Base-by-base conservation (phyloP, 2,797 vertebrate genomes). In the Alcedo quadribrachys region DNA sequence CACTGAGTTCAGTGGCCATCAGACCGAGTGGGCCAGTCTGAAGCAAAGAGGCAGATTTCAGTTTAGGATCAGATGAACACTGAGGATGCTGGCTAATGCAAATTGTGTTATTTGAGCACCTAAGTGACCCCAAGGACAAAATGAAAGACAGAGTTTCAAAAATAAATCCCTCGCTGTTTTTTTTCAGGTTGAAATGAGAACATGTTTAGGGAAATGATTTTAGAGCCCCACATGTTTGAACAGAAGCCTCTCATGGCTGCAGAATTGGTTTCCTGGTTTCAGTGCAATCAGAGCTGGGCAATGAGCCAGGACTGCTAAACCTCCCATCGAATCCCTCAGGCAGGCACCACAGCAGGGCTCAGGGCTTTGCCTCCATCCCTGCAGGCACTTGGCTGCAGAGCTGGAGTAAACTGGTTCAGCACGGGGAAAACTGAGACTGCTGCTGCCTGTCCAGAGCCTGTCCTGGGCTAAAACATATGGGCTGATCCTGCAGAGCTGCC, bases 11-110 rank as follows among this genome's bases (percentile, higher is more conserved):
- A 21, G 67, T 10, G 28, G 24, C 53, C n/a, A 1, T 57, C 48
- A 0, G 0, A 20, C 16, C 35, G 5, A 4, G 1, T 12, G 57
- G 25, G 22, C 16, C 61, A 45, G 12, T 42, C 55, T 43, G 42
- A 60, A 51, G 35, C 30, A 65, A 40, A 3, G 16, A 82, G 37
- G 16, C 27, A 48, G 45, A 33, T 17, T 20, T 51, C 32, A 40
- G 16, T 27, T 8, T 27, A 21, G 60, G 43, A 54, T 80, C 73
- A 33, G 77, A 57, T 20, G 35, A 75, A 33, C 46, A 9, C 30
- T 1, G 1, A 43, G 21, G 32, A 73, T 11, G 11, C 30, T 77
- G 45, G 48, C 37, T 91, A 54, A 74, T 43, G 58, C 43, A 62
- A 30, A 11, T 4, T n/a, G 28, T 60, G 61, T 69, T n/a, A 77